Percentiles rank a stretch among this genome's conserved stretches.
Evolutionary conservation across 2,113 vertebrate species (phyloP).

Genomic region (Paraplagusia blochii): DNA sequence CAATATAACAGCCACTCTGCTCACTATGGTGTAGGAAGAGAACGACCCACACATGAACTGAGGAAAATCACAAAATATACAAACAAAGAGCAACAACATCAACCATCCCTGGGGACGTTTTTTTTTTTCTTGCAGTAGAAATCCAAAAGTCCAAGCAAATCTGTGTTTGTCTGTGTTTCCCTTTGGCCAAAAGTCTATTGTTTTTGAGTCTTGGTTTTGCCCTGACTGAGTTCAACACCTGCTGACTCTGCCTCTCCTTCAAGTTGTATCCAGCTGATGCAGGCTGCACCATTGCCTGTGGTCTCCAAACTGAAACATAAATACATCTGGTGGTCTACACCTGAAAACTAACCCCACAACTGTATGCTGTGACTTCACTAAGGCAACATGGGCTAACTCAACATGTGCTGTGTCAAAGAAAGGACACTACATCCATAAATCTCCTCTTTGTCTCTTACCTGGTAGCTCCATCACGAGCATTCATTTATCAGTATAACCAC

Average conservation of each 20-base stretch:
- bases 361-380: too few relatives aligned
- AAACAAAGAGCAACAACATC: neutral
- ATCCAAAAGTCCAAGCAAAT: neutral
- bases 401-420: too few relatives aligned
- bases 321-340: neutral
- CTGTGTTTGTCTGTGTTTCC: neutral
- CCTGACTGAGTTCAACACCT: neutral
- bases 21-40: neutral
- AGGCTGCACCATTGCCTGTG: neutral
- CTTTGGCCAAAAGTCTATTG: neutral
- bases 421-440: too few relatives aligned
- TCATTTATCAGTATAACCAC: too few relatives aligned
- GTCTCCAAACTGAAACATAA: neutral
- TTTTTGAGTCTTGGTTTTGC: neutral
- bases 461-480: too few relatives aligned
- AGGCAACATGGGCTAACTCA: too few relatives aligned
- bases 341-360: too few relatives aligned
- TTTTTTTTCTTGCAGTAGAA: neutral
- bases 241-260: constrained; percentile 5
- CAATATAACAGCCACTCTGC: neutral
- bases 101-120: neutral
- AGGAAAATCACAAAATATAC: constrained; percentile 1
- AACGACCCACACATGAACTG: neutral
- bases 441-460: too few relatives aligned
- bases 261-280: neutral